These are phyloP conservation scores for Strix occidentalis DNA, from an alignment of 2,797 vertebrate species.

Conservation along the genomic window DNA sequence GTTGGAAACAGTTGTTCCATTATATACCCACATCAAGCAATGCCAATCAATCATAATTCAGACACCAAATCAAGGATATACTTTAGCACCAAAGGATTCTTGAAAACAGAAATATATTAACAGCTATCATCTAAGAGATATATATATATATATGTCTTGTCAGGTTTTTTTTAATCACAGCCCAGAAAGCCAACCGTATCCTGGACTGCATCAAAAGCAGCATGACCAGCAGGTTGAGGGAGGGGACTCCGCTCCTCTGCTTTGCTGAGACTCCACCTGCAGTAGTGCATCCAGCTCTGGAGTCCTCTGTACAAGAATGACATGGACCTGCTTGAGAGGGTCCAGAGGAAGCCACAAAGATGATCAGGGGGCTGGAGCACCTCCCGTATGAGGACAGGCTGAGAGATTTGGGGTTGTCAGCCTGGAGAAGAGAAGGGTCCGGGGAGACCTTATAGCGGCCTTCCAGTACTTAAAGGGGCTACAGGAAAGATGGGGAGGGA, in stretches of 20 bases:
- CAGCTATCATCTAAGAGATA: background rate
- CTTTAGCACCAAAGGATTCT: background rate
- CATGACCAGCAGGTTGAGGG: rapidly evolving
- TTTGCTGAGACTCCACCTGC: background rate
- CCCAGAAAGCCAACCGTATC: background rate
- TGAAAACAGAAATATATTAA: background rate
- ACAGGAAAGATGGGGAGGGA: background rate
- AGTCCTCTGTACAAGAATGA: too few relatives aligned
- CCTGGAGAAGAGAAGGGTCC: background rate
- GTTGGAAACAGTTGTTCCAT: background rate
- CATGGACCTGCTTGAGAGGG: background rate
- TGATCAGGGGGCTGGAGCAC: background rate
- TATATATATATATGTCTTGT: background rate
- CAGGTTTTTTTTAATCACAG: background rate
- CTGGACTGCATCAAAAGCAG: background rate
- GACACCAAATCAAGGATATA: background rate
- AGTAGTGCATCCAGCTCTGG: background rate
- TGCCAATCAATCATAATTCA: background rate
- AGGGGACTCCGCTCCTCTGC: background rate
- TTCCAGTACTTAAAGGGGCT: background rate
- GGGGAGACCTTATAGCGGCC: background rate
- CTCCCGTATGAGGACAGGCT: background rate
- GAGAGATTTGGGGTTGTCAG: background rate
- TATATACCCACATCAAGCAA: background rate
- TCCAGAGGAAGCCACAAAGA: background rate